Percentiles rank a stretch among this genome's conserved stretches.
phyloP scores from a whole-genome alignment of 2,113 vertebrate species.

The Aphyosemion australe region DNA sequence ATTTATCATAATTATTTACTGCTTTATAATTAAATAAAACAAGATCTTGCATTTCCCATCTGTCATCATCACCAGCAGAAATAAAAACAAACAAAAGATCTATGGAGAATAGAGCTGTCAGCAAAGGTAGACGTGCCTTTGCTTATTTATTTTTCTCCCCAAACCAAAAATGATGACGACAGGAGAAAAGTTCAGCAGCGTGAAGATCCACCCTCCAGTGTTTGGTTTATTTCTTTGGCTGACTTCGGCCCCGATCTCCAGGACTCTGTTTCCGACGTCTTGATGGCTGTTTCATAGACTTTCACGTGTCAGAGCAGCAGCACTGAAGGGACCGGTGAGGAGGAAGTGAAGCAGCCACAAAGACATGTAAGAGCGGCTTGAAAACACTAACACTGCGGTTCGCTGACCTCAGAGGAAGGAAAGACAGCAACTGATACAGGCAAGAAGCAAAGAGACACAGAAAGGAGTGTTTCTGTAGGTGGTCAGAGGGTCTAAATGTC shows the following conservation, averaged over 20 bases:
- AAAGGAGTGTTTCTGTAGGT: slow-evolving; percentile 44
- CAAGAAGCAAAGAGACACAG: slow-evolving; percentile 7
- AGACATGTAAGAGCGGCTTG: slow-evolving; percentile 55
- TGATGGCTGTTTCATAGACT: slow-evolving; percentile 59
- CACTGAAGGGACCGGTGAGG: slow-evolving; percentile 30
- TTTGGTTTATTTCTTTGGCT: slow-evolving; percentile 60
- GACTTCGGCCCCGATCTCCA: slow-evolving; percentile 49
- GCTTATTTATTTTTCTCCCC: slow-evolving; percentile 43
- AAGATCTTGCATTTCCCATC: too few relatives aligned
- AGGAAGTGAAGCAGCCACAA: slow-evolving; percentile 72
- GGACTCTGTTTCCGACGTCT: slow-evolving; percentile 38
- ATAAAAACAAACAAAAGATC: too few relatives aligned
- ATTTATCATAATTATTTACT: slow-evolving; percentile 27
- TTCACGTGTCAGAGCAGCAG: slow-evolving; percentile 49
- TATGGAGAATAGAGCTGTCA: too few relatives aligned
- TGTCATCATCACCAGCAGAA: too few relatives aligned
- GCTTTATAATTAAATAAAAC: neutral
- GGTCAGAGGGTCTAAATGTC: slow-evolving; percentile 69
- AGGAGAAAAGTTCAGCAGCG: slow-evolving; percentile 48
- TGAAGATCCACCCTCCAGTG: slow-evolving; percentile 40
- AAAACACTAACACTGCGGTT: slow-evolving; percentile 60
- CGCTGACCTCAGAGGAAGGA: slow-evolving; percentile 64
- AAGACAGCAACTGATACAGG: slow-evolving; percentile 28
- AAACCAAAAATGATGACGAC: slow-evolving; percentile 61
- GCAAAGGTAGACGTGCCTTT: too few relatives aligned